Conservation (phyloP, 2,888 invertebrate species). For the Bombylius discolor region DNA sequence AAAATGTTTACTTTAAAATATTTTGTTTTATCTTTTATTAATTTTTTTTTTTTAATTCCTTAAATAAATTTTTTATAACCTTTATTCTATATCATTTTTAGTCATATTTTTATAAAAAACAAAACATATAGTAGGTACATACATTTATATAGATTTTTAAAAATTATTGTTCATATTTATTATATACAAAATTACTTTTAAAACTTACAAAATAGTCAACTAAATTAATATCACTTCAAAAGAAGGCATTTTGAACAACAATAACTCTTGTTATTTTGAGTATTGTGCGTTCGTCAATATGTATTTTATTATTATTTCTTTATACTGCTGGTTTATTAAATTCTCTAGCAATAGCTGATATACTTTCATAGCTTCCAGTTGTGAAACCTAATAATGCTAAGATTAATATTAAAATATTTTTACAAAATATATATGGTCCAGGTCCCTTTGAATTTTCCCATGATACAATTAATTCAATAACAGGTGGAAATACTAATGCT, state of each 20-base stretch:
- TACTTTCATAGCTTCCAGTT: constrained; percentile 63
- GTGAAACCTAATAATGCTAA: constrained; percentile 57
- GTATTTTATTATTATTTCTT: too few species aligned
- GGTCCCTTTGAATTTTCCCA: constrained; percentile 46
- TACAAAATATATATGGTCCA: constrained; percentile 37
- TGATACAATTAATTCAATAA: constrained; percentile 64
- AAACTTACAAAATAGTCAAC: background rate
- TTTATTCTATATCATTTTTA: too few species aligned
- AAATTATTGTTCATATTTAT: background rate
- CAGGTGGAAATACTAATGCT: constrained; percentile 77
- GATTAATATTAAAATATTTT: constrained; percentile 51
- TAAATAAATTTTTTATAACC: too few species aligned
- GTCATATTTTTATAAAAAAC: too few species aligned
- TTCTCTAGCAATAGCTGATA: constrained; percentile 42
- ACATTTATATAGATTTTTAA: too few species aligned
- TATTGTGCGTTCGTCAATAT: too few species aligned
- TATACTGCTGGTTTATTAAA: constrained; percentile 14
- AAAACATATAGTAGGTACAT: too few species aligned
- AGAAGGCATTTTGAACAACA: background rate
- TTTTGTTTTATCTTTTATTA: too few species aligned
- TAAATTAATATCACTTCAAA: constrained; percentile 8
- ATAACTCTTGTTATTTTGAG: background rate
- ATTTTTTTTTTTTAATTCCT: too few species aligned
- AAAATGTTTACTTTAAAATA: too few species aligned
- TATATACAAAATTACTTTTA: background rate